phyloP scores from a whole-genome alignment of 2,113 vertebrate genomes.

The Leucoraja erinaceus region DNA sequence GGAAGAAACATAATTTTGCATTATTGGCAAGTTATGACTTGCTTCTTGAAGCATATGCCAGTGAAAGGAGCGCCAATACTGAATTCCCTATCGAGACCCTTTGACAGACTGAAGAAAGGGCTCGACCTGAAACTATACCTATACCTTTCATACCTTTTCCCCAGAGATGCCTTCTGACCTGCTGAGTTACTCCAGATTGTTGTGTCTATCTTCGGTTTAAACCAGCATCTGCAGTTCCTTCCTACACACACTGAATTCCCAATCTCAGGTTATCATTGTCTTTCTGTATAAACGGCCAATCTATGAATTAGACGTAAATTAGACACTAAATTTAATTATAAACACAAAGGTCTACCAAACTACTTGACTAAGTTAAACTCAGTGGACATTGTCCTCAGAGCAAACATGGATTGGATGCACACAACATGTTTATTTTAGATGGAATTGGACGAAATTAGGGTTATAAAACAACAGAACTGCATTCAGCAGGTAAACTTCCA shows the following conservation, averaged over 20 bases:
- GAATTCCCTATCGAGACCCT: not conserved
- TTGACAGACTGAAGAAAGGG: no score
- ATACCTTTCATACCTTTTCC: no score
- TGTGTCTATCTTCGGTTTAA: no score
- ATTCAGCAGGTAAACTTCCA: not conserved
- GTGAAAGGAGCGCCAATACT: not conserved
- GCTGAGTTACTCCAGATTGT: no score
- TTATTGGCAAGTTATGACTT: not conserved
- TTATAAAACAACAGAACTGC: not conserved
- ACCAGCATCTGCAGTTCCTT: no score
- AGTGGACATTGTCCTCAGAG: not conserved
- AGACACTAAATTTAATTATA: not conserved
- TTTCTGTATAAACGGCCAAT: not conserved
- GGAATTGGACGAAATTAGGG: not conserved
- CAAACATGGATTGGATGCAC: not conserved
- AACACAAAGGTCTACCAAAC: not conserved
- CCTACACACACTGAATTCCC: not conserved
- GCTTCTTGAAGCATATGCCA: not conserved
- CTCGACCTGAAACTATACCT: no score
- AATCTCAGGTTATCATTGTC: not conserved
- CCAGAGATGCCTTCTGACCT: no score
- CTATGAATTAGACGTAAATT: not conserved
- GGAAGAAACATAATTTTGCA: not conserved
- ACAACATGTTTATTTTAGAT: not conserved
- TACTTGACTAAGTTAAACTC: not conserved